Evolutionary conservation across 1,140 invertebrate genomes (phyloP).

Genomic region (Phymastichus coffea): DNA sequence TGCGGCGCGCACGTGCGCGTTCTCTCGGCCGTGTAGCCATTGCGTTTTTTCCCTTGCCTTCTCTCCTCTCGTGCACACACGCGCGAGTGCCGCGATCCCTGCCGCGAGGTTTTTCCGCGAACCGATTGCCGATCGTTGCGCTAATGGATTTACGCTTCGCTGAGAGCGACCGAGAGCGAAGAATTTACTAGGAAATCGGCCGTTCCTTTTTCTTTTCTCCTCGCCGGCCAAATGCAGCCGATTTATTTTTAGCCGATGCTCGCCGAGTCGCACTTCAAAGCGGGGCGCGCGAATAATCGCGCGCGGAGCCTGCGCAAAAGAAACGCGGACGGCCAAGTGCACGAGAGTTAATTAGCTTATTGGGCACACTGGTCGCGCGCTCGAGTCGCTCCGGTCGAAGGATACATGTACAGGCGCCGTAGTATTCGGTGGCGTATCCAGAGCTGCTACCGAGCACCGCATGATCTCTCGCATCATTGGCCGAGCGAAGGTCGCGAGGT

Average conservation of each 20-base stretch:
- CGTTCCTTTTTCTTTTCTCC: background rate
- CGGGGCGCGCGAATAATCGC: too few species aligned
- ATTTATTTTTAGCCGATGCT: background rate
- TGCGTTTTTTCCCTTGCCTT: background rate
- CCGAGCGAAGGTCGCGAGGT: too few species aligned
- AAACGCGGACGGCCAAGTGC: too few species aligned
- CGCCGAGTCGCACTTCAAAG: background rate
- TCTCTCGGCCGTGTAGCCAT: background rate
- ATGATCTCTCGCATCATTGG: too few species aligned
- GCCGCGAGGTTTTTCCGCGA: conserved; percentile 17
- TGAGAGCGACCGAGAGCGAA: background rate
- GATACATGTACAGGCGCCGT: too few species aligned
- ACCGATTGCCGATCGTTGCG: conserved; percentile 14
- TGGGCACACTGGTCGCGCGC: too few species aligned
- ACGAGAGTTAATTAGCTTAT: too few species aligned
- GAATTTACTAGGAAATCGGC: conserved; percentile 10
- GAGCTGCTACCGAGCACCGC: too few species aligned
- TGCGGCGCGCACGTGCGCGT: background rate
- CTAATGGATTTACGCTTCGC: conserved; percentile 18
- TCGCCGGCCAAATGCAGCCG: background rate
- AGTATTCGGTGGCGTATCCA: too few species aligned
- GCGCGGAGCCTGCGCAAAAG: too few species aligned
- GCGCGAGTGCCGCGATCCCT: background rate
- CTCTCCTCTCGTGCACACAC: background rate
- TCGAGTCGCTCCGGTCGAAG: too few species aligned